Percentiles rank a stretch among this genome's conserved stretches.
phyloP scores from a whole-genome alignment of 2,113 vertebrate species.

The Hepsetus odoe region DNA sequence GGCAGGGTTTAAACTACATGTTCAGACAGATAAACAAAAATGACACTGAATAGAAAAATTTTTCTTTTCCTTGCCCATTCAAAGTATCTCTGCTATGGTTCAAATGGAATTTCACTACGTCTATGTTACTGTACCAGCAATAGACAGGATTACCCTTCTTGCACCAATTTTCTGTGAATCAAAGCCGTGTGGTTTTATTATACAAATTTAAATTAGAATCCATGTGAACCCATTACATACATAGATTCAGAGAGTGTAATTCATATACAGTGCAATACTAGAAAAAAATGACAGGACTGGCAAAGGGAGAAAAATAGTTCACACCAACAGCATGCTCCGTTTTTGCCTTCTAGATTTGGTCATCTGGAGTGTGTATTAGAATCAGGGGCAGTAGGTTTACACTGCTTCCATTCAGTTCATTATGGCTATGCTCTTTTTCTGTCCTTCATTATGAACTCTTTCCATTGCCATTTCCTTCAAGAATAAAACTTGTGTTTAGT shows the following conservation, averaged over 20 bases:
- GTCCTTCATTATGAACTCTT: slow-evolving; percentile 18
- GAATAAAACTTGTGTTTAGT: background rate
- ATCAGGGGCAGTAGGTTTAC: background rate
- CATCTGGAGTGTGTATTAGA: background rate
- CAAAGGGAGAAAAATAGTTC: no score
- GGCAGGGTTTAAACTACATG: background rate
- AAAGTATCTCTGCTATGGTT: background rate
- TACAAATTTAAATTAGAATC: no score
- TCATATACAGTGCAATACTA: no score
- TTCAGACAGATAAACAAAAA: background rate
- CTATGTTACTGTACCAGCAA: background rate
- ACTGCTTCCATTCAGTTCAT: background rate
- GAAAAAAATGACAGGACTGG: no score
- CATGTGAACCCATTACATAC: no score
- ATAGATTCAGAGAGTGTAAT: no score
- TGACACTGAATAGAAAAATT: background rate
- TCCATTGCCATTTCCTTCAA: slow-evolving; percentile 6
- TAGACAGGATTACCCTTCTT: no score
- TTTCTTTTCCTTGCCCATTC: background rate
- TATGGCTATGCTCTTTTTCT: background rate
- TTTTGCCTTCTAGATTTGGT: no score
- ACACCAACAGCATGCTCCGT: no score
- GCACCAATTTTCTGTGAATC: no score
- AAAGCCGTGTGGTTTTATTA: no score
- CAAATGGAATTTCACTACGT: background rate